These are phyloP conservation scores for Ctenochaetus hawaiiensis DNA, from an alignment of 2,797 vertebrate species.

Conservation along the genomic window DNA sequence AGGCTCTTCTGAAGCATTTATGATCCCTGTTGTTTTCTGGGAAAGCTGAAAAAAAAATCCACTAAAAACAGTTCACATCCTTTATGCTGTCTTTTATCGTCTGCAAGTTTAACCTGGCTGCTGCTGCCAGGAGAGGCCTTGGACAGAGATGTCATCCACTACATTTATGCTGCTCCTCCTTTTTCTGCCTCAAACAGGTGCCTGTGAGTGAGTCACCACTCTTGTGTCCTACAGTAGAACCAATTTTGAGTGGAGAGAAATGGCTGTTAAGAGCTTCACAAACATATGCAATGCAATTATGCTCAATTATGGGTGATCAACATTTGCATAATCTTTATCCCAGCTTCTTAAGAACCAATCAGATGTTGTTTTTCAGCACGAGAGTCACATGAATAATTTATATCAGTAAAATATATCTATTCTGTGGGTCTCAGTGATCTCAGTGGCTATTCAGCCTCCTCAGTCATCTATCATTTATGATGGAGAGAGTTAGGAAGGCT, in stretches of 20 bases:
- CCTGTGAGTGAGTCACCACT: constrained; percentile 61
- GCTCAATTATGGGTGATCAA: constrained; percentile 81
- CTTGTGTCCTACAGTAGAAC: constrained; percentile 45
- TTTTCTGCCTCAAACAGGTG: constrained; percentile 66
- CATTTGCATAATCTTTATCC: constrained; percentile 84
- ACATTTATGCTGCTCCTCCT: constrained; percentile 27
- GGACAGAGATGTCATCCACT: constrained; percentile 42
- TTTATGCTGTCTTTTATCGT: constrained; percentile 2
- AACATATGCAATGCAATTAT: constrained; percentile 82
- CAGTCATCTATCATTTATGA: constrained; percentile 83
- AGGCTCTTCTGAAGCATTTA: constrained; percentile 66
- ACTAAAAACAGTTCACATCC: constrained; percentile 6
- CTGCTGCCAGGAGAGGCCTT: constrained; percentile 32
- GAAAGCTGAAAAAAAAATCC: constrained; percentile 7
- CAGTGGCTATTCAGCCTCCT: constrained; percentile 68
- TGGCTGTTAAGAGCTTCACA: constrained; percentile 76
- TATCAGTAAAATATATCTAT: constrained; percentile 76
- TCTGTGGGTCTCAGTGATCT: constrained; percentile 71
- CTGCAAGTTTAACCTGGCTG: constrained; percentile 24
- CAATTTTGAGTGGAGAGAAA: constrained; percentile 56
- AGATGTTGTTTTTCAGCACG: constrained; percentile 73
- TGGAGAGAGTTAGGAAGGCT: constrained; percentile 77
- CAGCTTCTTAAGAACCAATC: constrained; percentile 77
- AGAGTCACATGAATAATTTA: constrained; percentile 80
- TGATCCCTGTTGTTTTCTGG: constrained; percentile 63